Base-by-base conservation (phyloP, 1,140 invertebrate species). In the Frieseomelitta varia region DNA sequence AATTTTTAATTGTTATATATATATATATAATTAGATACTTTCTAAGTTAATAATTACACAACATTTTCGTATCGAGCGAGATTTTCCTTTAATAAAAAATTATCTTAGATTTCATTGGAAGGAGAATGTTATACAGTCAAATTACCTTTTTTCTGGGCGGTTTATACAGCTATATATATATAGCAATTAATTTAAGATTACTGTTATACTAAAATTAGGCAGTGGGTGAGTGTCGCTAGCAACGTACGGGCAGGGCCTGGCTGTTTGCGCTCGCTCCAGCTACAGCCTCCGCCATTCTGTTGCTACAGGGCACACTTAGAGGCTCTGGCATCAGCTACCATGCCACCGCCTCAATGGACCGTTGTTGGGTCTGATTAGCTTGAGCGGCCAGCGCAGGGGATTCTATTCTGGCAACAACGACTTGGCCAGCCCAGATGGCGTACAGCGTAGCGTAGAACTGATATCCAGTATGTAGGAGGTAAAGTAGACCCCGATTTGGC, bases 241-340 rank as follows among this genome's bases (percentile, higher is more conserved):
- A 94, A 94, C 93, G 93, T 94, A 94, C 93, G 93, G 93, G 92
- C 92, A 93, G 92, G 92, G 93, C 93, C 93, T 93, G 92, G 93
- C 93, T 94, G 93, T 94, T 93, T 91, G 92, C 91, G 92, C 92
- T 94, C 93, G 92, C 93, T 93, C 91, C 93, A 93, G 93, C 92
- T 91, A 93, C 92, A 93, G 93, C 93, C 93, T 93, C 93, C 93
- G 93, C 92, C 92, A 91, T 90, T 90, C 91, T 90, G 93, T 94
- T 93, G 93, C 93, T 93, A 93, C 89, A 93, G 91, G 91, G 90
- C 91, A 91, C 92, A 91, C 89, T 84, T 87, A 91, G 92, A 92
- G 93, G 91, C 92, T 92, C 91, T 92, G 92, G 92, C 92, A 94
- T 93, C 90, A 85, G 91, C 91, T 90, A 89, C 90, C 90, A 93